Evolutionary conservation across 2,113 vertebrate genomes (phyloP).

Genomic region (Actenoides hombroni): DNA sequence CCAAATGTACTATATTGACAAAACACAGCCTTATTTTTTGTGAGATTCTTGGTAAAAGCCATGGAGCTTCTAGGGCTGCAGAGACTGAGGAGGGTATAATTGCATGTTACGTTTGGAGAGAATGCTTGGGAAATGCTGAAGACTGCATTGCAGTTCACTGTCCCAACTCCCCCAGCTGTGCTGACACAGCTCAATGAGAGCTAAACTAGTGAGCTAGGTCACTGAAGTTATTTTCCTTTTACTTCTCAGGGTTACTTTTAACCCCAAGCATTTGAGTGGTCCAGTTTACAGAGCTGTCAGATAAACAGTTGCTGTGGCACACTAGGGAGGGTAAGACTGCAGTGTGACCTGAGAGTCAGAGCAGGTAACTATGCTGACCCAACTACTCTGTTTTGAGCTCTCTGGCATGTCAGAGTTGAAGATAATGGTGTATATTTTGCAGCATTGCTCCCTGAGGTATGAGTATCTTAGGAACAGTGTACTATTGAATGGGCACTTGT

Average conservation of each 20-base stretch:
- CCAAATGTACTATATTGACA: not conserved
- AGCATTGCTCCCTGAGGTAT: not conserved
- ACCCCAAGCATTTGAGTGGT: not conserved
- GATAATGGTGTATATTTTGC: not conserved
- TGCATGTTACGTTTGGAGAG: not conserved
- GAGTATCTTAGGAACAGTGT: not conserved
- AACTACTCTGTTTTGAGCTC: not conserved
- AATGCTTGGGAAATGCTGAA: not conserved
- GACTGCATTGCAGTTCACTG: not conserved
- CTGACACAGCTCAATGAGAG: slow-evolving; percentile 16
- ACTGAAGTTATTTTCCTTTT: not conserved
- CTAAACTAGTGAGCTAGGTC: not conserved
- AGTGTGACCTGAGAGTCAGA: not conserved
- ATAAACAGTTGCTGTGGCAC: not conserved
- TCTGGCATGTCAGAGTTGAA: not conserved
- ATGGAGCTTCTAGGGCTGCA: not conserved
- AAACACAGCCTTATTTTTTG: not conserved
- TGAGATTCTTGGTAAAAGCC: not conserved
- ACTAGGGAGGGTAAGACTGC: not conserved
- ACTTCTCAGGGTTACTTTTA: slow-evolving; percentile 2
- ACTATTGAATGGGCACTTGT: not conserved
- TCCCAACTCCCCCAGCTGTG: not conserved
- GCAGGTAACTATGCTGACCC: not conserved
- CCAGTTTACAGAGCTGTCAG: not conserved
- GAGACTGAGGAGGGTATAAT: not conserved